These are phyloP conservation scores for Myotis pilosus DNA, from an alignment of 2,797 vertebrate species.

Conservation along the genomic window DNA sequence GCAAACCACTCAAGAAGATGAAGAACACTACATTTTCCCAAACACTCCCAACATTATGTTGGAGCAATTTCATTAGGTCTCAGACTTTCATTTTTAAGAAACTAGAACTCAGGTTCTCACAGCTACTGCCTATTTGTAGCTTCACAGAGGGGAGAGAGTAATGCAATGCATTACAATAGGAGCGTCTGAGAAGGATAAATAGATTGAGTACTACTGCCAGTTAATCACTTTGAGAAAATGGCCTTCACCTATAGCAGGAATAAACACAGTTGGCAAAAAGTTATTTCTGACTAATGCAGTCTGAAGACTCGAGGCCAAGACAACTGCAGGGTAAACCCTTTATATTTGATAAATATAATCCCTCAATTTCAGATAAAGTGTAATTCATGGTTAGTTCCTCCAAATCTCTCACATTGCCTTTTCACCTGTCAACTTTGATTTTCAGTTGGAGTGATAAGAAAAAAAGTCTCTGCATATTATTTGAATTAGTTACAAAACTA, in stretches of 20 bases:
- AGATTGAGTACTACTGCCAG: conserved; percentile 55
- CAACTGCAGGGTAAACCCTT: conserved; percentile 38
- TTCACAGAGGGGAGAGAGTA: conserved; percentile 12
- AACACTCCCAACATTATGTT: conserved; percentile 42
- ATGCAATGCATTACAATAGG: conserved; percentile 44
- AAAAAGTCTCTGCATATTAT: conserved; percentile 54
- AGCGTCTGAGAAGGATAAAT: conserved; percentile 58
- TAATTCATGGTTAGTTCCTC: conserved; percentile 54
- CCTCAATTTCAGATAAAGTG: conserved; percentile 57
- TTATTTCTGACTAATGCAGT: conserved; percentile 62
- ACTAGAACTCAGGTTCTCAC: conserved; percentile 47
- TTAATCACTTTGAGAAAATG: conserved; percentile 71
- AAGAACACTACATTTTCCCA: conserved; percentile 58
- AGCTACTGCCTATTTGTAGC: conserved; percentile 32
- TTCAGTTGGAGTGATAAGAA: conserved; percentile 44
- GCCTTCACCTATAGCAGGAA: conserved; percentile 59
- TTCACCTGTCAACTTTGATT: conserved; percentile 60
- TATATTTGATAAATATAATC: conserved; percentile 66
- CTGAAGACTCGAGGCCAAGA: conserved; percentile 51
- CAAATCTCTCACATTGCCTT: conserved; percentile 53
- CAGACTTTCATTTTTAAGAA: conserved; percentile 59
- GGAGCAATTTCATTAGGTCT: conserved; percentile 57
- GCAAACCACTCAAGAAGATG: conserved; percentile 60
- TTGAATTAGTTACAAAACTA: conserved; percentile 59
- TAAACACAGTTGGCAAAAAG: conserved; percentile 44